Conservation (phyloP, 1,140 invertebrate species). For the Eubasilissa regina region DNA sequence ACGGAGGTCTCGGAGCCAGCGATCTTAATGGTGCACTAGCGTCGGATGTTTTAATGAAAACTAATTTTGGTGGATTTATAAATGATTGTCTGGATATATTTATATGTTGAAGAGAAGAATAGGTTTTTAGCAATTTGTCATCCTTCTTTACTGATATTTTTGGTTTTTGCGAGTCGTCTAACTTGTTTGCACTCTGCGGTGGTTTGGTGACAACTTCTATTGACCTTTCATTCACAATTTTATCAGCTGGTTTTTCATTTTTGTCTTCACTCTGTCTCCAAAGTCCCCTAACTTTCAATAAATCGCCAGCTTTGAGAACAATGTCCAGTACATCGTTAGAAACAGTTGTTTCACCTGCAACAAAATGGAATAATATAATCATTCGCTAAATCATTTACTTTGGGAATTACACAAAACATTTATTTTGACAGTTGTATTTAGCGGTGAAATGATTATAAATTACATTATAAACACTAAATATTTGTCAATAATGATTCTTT, state of each 20-base stretch:
- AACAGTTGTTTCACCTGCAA: constrained; percentile 84
- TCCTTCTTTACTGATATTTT: constrained; percentile 71
- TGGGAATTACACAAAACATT: not conserved
- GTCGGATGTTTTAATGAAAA: constrained; percentile 71
- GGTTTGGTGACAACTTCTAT: constrained; percentile 58
- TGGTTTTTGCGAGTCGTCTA: constrained; percentile 51
- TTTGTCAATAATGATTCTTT: too few relatives aligned
- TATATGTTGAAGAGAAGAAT: constrained; percentile 64
- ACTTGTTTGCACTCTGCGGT: constrained; percentile 63
- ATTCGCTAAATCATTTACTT: not conserved
- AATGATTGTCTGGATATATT: constrained; percentile 67
- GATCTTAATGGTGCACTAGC: constrained; percentile 64
- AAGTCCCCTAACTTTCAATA: constrained; percentile 82
- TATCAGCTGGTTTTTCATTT: constrained; percentile 54
- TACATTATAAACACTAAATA: not conserved
- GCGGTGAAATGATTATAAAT: not conserved
- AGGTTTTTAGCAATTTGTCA: constrained; percentile 69
- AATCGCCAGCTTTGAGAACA: constrained; percentile 84
- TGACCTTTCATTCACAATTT: constrained; percentile 41
- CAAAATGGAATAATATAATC: not conserved
- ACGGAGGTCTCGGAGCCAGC: constrained; percentile 63
- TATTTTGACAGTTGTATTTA: not conserved
- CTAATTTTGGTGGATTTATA: constrained; percentile 70
- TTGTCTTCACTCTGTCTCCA: constrained; percentile 76
- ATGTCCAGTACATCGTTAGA: constrained; percentile 86